Conservation (phyloP, 2,888 invertebrate genomes). For the Clusia tigrina region DNA sequence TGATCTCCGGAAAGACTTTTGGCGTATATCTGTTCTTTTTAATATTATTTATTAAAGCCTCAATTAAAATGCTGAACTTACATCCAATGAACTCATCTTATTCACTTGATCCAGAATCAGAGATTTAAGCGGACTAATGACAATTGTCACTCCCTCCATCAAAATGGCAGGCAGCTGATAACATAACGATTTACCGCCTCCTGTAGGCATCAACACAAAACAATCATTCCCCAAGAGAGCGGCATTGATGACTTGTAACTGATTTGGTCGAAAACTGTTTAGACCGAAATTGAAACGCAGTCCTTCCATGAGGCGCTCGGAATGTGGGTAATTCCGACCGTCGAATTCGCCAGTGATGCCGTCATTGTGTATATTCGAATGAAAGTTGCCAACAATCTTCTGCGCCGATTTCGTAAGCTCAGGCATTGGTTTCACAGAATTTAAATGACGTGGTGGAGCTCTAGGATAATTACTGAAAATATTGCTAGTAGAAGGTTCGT, state of each 20-base stretch:
- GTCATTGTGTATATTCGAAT: slow-evolving; percentile 61
- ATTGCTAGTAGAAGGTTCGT: slow-evolving; percentile 14
- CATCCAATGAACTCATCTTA: slow-evolving; percentile 86
- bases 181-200: slow-evolving; percentile 93
- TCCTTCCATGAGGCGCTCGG: slow-evolving; percentile 72
- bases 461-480: background rate
- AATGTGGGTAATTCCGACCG: slow-evolving; percentile 75
- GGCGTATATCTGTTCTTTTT: slow-evolving; percentile 83
- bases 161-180: slow-evolving; percentile 91
- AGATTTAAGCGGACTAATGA: slow-evolving; percentile 93
- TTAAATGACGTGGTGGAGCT: slow-evolving; percentile 20
- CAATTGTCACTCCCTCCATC: slow-evolving; percentile 87
- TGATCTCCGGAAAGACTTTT: slow-evolving; percentile 84
- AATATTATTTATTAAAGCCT: too few species aligned
- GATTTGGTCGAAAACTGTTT: slow-evolving; percentile 88
- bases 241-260: slow-evolving; percentile 93
- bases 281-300: slow-evolving; percentile 87
- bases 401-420: slow-evolving; percentile 44
- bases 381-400: slow-evolving; percentile 56
- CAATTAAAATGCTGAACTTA: slow-evolving; percentile 68
- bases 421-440: slow-evolving; percentile 21
- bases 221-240: slow-evolving; percentile 85
- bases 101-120: slow-evolving; percentile 96
- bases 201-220: slow-evolving; percentile 98
- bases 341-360: slow-evolving; percentile 77